Conservation (phyloP, 2,797 vertebrate genomes). For the Pangasius djambal region DNA sequence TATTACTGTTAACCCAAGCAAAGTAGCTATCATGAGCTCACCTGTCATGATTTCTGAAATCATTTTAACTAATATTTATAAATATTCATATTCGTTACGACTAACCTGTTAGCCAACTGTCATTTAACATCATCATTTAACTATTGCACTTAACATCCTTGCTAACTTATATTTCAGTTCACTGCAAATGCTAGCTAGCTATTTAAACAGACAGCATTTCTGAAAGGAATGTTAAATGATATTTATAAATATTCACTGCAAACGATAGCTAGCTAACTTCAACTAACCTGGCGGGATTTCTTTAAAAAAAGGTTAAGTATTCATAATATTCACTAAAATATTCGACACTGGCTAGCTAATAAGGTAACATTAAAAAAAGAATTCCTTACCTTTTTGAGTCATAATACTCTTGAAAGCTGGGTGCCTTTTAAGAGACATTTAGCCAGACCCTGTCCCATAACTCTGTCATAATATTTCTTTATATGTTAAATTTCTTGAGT, state of each 20-base stretch:
- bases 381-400: neutral
- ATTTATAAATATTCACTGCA: neutral
- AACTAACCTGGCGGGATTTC: neutral
- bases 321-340: neutral
- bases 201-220: neutral
- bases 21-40: neutral
- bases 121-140: neutral
- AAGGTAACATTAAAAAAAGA: neutral
- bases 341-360: neutral
- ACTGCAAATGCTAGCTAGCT: neutral
- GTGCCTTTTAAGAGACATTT: neutral
- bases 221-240: neutral
- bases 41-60: neutral
- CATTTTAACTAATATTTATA: neutral
- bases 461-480: slow-evolving; percentile 27
- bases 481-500: slow-evolving; percentile 25
- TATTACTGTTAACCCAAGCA: neutral
- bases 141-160: neutral
- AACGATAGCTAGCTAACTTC: neutral
- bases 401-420: neutral
- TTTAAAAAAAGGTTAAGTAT: neutral
- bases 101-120: neutral
- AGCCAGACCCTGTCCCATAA: neutral
- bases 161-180: neutral
- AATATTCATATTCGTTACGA: neutral